Conservation (phyloP, 2,888 invertebrate species). For the Ramazzottius varieornatus region DNA sequence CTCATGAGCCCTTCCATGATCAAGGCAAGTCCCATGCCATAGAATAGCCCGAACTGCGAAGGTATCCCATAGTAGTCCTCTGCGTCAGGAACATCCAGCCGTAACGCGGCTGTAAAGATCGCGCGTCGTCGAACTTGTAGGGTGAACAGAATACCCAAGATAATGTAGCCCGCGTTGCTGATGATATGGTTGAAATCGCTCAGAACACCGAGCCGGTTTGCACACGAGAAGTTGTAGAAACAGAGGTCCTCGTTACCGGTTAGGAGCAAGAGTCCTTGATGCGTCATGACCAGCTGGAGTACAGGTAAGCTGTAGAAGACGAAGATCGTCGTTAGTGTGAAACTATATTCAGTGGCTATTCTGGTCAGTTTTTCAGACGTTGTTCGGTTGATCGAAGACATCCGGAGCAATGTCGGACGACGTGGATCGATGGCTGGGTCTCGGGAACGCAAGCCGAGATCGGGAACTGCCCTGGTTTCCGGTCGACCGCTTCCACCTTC, state of each 20-base stretch:
- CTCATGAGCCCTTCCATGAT: constrained; percentile 63
- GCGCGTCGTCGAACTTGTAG: constrained; percentile 31
- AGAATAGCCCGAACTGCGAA: constrained; percentile 36
- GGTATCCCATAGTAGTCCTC: constrained; percentile 1
- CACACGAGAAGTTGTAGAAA: background rate
- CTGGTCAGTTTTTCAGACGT: background rate
- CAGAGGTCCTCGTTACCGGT: constrained; percentile 2
- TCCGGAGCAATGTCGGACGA: background rate
- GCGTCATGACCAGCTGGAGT: background rate
- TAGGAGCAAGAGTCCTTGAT: background rate
- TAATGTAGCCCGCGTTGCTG: constrained; percentile 52
- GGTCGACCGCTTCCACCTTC: no score
- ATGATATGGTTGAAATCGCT: constrained; percentile 64
- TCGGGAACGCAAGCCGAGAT: no score
- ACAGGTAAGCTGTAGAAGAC: background rate
- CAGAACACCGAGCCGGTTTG: constrained; percentile 17
- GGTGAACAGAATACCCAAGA: constrained; percentile 50
- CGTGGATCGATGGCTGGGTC: no score
- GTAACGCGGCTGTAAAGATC: background rate
- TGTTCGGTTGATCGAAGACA: background rate
- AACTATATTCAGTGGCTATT: background rate
- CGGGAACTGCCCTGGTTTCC: background rate
- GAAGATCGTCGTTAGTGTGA: background rate
- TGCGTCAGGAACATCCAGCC: background rate
- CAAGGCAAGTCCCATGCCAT: constrained; percentile 56